phyloP scores from a whole-genome alignment of 2,113 vertebrate species.

The Apodemus sylvaticus region DNA sequence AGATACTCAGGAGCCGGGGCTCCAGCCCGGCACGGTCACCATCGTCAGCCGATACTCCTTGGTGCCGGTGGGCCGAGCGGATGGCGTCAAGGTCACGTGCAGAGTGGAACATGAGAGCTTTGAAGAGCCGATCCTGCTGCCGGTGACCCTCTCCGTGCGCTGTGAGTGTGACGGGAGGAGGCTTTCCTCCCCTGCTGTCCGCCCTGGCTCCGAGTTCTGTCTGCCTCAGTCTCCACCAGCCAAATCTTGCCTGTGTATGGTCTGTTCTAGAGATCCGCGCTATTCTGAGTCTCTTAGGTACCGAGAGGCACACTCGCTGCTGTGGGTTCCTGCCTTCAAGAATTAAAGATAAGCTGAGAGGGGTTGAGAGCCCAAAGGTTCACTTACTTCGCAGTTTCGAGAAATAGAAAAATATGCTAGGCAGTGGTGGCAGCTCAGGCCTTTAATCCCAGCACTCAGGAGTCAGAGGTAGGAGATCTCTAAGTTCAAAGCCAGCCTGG shows the following conservation, averaged over 20 bases:
- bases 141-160: constrained; percentile 68
- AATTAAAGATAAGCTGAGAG: background rate
- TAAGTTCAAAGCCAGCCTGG: background rate
- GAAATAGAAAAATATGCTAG: background rate
- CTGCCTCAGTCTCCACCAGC: background rate
- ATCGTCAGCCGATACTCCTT: constrained; percentile 87
- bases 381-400: background rate
- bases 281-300: background rate
- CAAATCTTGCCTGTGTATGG: background rate
- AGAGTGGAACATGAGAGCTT: constrained; percentile 86
- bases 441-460: background rate
- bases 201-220: background rate
- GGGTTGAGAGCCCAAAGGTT: background rate
- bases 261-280: background rate
- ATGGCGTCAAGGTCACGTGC: constrained; percentile 89
- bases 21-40: constrained; percentile 84
- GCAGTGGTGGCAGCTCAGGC: background rate
- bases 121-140: constrained; percentile 51
- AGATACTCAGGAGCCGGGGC: constrained; percentile 54
- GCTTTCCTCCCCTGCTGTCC: background rate
- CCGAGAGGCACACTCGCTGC: background rate
- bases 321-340: background rate
- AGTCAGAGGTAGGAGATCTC: background rate
- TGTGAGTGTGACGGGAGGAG: constrained; percentile 55
- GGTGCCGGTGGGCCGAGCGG: constrained; percentile 81